Conservation (phyloP, 2,888 invertebrate genomes). For the Synanthedon andrenaeformis region DNA sequence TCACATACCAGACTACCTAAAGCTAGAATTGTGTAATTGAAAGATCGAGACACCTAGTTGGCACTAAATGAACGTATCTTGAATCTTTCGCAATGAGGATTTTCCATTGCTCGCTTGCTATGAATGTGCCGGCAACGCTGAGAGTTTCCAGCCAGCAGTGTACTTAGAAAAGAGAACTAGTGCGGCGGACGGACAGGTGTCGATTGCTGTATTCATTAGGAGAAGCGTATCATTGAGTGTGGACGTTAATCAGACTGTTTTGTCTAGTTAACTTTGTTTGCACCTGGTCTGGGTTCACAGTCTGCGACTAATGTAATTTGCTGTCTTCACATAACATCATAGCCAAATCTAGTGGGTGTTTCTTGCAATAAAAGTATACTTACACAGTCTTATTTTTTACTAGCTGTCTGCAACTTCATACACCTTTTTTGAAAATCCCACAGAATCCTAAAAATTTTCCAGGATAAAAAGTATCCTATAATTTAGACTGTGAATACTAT, state of each 20-base stretch:
- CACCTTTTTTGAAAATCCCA: too few species aligned
- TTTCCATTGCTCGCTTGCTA: not conserved
- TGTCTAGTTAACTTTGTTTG: constrained; percentile 18
- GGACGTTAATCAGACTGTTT: constrained; percentile 12
- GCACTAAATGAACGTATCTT: not conserved
- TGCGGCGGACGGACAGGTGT: not conserved
- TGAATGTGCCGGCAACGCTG: not conserved
- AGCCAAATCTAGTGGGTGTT: too few species aligned
- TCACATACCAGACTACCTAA: constrained; percentile 1
- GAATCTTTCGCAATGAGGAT: not conserved
- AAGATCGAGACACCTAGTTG: constrained; percentile 17
- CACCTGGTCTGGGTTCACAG: not conserved
- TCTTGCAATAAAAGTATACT: too few species aligned
- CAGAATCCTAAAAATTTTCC: too few species aligned
- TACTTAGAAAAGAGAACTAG: not conserved
- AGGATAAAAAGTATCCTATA: too few species aligned
- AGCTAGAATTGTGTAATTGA: constrained; percentile 24
- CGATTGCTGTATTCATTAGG: not conserved
- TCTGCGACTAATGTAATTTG: too few species aligned
- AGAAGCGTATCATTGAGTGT: not conserved
- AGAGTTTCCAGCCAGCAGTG: not conserved
- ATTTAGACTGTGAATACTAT: too few species aligned
- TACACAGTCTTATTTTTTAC: too few species aligned
- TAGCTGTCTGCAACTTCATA: too few species aligned
- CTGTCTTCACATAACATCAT: too few species aligned